Evolutionary conservation across 2,888 invertebrate genomes (phyloP), one percentile per base, ranked within the genome.

Genomic region (Amblyjoppa proteus): DNA sequence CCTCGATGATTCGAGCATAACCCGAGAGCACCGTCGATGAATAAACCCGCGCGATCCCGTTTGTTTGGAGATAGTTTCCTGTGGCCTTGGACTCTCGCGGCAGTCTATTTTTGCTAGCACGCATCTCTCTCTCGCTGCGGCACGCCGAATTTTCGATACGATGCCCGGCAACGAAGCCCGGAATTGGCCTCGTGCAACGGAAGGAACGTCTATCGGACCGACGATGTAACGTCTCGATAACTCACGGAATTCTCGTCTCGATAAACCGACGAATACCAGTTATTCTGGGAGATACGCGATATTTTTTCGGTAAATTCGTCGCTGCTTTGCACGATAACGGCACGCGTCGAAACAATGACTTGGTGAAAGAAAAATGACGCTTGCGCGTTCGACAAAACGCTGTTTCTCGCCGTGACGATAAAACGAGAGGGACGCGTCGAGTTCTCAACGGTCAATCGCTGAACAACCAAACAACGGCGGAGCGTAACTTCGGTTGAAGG

Each of bases 21-120:
- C 20, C 25, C 28, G 25, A 45, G 45, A 49, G 16, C 13, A 61
- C 34, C 38, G 28, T 31, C 34, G 34, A 41, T 31, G 20, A 20
- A 77, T 71, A 71, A 66, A 71, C 78, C 16, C 45, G 45, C 16
- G 45, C 31, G 84, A 87, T 87, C 88, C 86, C 89, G 86, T 89
- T 89, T 89, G 90, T 89, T 90, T 90, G 90, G 88, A 90, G 90
- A 91, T 92, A 89, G 88, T 89, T 92, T 93, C 91, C 91, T 90
- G 89, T 89, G 90, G 87, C 93, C 93, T 93, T 92, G 92, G 89
- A 87, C 85, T 74, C 77, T 7, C 53, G 9, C 53, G 53, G 7
- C 34, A 34, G 58, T 81, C 84, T 84, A 89, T 90, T 91, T 89
- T 84, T 89, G 89, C 90, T 64, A 78, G 81, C 83, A 78, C 78